phyloP scores from a whole-genome alignment of 1,140 invertebrate species.

The Neotoxoptera formosana region DNA sequence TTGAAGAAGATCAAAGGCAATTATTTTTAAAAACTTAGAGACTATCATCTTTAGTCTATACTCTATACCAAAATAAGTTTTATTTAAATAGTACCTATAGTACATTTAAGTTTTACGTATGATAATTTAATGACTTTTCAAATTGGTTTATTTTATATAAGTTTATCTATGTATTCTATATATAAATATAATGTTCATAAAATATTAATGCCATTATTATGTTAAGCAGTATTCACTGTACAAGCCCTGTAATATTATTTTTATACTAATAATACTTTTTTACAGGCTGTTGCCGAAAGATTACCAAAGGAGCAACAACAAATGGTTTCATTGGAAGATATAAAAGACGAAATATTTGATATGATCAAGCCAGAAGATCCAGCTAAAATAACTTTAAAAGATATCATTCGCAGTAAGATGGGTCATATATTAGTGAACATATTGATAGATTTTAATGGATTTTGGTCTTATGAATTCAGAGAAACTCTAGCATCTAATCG shows the following conservation, averaged over 20 bases:
- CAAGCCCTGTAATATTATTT: not conserved
- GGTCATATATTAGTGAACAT: conserved; percentile 94
- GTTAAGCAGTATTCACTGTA: not conserved
- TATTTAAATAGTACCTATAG: not conserved
- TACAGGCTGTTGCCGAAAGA: conserved; percentile 86
- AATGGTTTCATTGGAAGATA: conserved; percentile 89
- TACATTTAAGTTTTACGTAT: not conserved
- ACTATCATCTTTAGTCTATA: too few relatives aligned
- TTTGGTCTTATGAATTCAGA: conserved; percentile 95
- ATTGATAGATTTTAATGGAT: conserved; percentile 94
- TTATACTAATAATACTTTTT: not conserved
- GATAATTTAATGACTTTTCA: not conserved
- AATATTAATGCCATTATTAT: not conserved
- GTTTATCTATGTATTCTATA: not conserved
- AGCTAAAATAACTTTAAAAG: conserved; percentile 84
- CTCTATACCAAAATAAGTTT: not conserved
- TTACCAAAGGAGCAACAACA: conserved; percentile 85
- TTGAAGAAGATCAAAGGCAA: not conserved
- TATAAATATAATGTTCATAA: not conserved
- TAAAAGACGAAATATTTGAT: conserved; percentile 98
- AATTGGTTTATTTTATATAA: not conserved
- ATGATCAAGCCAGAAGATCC: conserved; percentile 93
- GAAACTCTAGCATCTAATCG: conserved; percentile 76
- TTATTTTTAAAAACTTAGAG: not conserved
- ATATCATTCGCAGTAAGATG: conserved; percentile 84